These are phyloP conservation scores for Drosophila nr. perissopoda DNA, from an alignment of 2,888 invertebrate genomes.

Conservation along the genomic window DNA sequence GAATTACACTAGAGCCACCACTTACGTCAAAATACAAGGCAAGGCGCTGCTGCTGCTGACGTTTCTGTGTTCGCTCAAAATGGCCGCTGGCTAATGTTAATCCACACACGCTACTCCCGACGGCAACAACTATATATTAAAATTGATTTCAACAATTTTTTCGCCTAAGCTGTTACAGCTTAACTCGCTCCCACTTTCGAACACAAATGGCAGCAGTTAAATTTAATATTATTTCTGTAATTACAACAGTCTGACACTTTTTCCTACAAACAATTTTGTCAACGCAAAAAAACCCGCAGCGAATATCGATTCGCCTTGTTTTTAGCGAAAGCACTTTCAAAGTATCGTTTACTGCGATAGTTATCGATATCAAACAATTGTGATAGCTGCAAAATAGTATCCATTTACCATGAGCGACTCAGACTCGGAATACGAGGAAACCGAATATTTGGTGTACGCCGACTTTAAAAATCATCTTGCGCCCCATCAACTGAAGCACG, in stretches of 20 bases:
- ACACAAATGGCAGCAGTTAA: slow-evolving; percentile 10
- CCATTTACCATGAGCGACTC: slow-evolving; percentile 75
- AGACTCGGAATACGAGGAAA: slow-evolving; percentile 83
- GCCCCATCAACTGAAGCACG: slow-evolving; percentile 74
- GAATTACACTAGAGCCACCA: slow-evolving; percentile 14
- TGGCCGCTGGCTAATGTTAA: slow-evolving; percentile 66
- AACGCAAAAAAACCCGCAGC: slow-evolving; percentile 51
- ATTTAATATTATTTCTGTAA: slow-evolving; percentile 40
- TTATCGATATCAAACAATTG: slow-evolving; percentile 35
- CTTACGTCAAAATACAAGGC: slow-evolving; percentile 57
- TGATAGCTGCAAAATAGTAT: neutral
- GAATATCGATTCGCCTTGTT: slow-evolving; percentile 62
- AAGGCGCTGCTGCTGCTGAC: slow-evolving; percentile 62
- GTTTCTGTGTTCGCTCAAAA: slow-evolving; percentile 76
- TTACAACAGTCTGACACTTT: slow-evolving; percentile 54
- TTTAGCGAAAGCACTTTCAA: slow-evolving; percentile 31
- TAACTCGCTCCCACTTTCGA: slow-evolving; percentile 1
- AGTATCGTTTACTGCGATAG: slow-evolving; percentile 12
- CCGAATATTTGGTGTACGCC: slow-evolving; percentile 82
- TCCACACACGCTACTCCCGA: slow-evolving; percentile 43
- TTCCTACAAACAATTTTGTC: slow-evolving; percentile 60
- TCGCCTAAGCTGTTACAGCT: neutral
- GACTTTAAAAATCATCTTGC: slow-evolving; percentile 83
- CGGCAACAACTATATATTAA: slow-evolving; percentile 14
- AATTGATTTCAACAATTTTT: slow-evolving; percentile 9